Base-by-base conservation (phyloP, 2,888 invertebrate genomes). In the Isotomurus palustris region DNA sequence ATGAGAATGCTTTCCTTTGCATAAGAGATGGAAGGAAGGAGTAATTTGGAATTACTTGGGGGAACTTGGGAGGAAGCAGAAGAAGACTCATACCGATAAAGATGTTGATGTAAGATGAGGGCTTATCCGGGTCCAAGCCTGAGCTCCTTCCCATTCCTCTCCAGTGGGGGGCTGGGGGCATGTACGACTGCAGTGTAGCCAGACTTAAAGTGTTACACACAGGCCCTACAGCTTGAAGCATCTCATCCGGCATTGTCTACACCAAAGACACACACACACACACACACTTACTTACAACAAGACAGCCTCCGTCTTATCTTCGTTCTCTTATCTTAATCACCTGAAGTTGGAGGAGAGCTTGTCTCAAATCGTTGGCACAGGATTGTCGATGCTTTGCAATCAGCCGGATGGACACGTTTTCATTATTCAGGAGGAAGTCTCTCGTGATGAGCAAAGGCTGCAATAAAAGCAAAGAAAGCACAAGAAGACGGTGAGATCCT, bases 131-230 rank as follows among this genome's bases (percentile, higher is more conserved):
- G 53, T 76, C 74, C 3, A 82, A 79, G 21, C 74, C 70, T 60
- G 78, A 74, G 3, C 77, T 73, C n/a, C 61, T 66, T 5, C 73
- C 73, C 25, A 68, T 73, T 64, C 76, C 76, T 68, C 75, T 77
- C 88, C 90, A 91, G 69, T 85, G 83, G 38, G 78, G 78, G 53
- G 81, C 78, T 48, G 78, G 76, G 5, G 91, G 91, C 76, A 90
- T 90, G 72, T 87, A 85, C 80, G 90, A 86, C 49, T 87, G 85
- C 56, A 91, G 79, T 73, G 88, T 87, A 29, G 90, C 90, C 61
- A 91, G 77, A 73, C 88, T 86, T 2, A 84, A 81, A 1, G 87
- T 86, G 21, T 84, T 83, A 71, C 89, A 88, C 17, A 88, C 86
- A 10, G 82, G 80, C 5, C 88, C 85, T 61, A 91, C 75, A 24